These are phyloP conservation scores for Exephanes ischioxanthus DNA, from an alignment of 2,888 invertebrate species.

Conservation along the genomic window DNA sequence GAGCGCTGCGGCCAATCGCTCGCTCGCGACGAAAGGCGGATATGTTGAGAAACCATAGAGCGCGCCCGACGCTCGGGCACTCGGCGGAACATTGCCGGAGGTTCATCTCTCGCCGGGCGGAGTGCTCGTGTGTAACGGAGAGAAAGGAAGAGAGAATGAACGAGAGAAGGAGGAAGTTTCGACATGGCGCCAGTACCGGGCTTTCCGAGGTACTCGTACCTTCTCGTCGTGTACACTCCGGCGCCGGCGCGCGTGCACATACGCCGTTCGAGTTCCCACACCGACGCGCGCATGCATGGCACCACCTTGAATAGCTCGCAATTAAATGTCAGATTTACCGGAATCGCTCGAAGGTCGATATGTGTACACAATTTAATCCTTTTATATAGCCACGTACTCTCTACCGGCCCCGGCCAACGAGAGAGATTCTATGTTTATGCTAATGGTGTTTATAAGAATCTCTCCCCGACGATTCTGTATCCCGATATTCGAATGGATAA, in stretches of 20 bases:
- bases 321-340: slow-evolving; percentile 69
- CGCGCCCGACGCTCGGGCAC: background rate
- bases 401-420: slow-evolving; percentile 26
- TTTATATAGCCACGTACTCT: slow-evolving; percentile 41
- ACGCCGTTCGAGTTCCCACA: slow-evolving; percentile 41
- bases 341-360: slow-evolving; percentile 65
- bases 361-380: slow-evolving; percentile 64
- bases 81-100: slow-evolving; percentile 60
- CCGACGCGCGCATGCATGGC: slow-evolving; percentile 44
- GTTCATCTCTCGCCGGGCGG: slow-evolving; percentile 43
- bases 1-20: slow-evolving; percentile 2
- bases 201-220: slow-evolving; percentile 43
- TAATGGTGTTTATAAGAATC: slow-evolving; percentile 62
- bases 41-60: slow-evolving; percentile 35
- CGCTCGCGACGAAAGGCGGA: slow-evolving; percentile 57
- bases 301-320: slow-evolving; percentile 67
- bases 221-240: slow-evolving; percentile 27
- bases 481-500: slow-evolving; percentile 44
- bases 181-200: slow-evolving; percentile 55
- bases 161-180: slow-evolving; percentile 32
- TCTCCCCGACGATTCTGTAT: slow-evolving; percentile 5
- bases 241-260: slow-evolving; percentile 24
- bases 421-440: slow-evolving; percentile 66
- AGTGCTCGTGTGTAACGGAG: slow-evolving; percentile 8
- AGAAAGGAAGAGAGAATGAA: slow-evolving; percentile 31